These are phyloP conservation scores for Melanchra persicariae DNA, from an alignment of 2,888 invertebrate species.

Conservation along the genomic window DNA sequence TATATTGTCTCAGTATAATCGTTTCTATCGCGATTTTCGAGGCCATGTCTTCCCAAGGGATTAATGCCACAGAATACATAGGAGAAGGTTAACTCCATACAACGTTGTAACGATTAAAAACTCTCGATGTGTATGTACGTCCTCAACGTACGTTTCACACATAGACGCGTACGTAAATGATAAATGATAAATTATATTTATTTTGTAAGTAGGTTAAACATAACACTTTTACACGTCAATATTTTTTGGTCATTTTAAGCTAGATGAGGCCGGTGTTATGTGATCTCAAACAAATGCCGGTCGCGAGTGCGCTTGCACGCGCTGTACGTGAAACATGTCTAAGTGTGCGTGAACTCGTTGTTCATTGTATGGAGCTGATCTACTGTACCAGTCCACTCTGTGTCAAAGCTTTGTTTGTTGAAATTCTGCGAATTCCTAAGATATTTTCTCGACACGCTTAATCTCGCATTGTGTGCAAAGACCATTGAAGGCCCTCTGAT, in stretches of 20 bases:
- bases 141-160: neutral
- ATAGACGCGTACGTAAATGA: neutral
- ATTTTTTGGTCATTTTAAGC: too few relatives aligned
- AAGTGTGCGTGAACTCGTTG: neutral
- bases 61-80: neutral
- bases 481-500: constrained; percentile 52
- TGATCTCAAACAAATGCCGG: neutral
- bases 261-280: too few relatives aligned
- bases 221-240: too few relatives aligned
- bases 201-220: too few relatives aligned
- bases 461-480: constrained; percentile 54
- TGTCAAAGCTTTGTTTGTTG: constrained; percentile 50
- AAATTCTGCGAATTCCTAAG: constrained; percentile 55
- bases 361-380: neutral
- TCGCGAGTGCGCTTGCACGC: neutral
- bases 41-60: constrained; percentile 23
- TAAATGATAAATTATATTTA: too few relatives aligned
- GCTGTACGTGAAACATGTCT: neutral
- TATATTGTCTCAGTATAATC: constrained; percentile 17
- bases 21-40: constrained; percentile 26
- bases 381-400: neutral
- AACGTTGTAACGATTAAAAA: neutral
- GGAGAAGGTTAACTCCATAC: constrained; percentile 2
- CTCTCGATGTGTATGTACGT: too few relatives aligned
- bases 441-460: constrained; percentile 56